A percentile compares a stretch with the other conserved stretches of the same genome.
phyloP scores from a whole-genome alignment of 2,888 invertebrate genomes.

The Tetropium fuscum region DNA sequence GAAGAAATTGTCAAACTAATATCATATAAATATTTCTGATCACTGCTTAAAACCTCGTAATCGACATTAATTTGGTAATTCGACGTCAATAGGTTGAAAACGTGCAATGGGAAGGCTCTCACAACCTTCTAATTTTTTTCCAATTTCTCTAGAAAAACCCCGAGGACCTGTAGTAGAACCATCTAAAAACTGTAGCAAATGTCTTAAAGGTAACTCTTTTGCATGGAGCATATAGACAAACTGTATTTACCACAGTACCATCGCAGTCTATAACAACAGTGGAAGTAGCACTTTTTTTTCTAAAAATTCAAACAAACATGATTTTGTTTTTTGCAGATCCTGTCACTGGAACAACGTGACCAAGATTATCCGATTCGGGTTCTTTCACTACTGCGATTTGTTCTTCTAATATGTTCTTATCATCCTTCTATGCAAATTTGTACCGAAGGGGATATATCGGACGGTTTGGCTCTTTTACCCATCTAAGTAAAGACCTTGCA shows the following conservation, averaged over 20 bases:
- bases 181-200: too few relatives aligned
- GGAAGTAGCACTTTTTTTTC: background rate
- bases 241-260: background rate
- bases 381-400: constrained; percentile 9
- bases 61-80: background rate
- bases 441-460: background rate
- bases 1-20: constrained; percentile 13
- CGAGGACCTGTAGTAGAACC: background rate
- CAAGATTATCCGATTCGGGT: constrained; percentile 4
- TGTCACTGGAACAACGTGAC: constrained; percentile 7
- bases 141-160: background rate
- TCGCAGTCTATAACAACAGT: too few relatives aligned
- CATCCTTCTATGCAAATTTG: background rate
- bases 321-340: constrained; percentile 10
- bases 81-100: constrained; percentile 5
- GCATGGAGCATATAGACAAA: background rate
- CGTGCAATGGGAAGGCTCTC: constrained; percentile 18
- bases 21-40: constrained; percentile 1
- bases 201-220: background rate
- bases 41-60: background rate
- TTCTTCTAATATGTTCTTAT: constrained; percentile 3
- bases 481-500: background rate
- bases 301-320: background rate
- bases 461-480: too few relatives aligned
- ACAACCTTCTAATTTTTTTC: constrained; percentile 12